phyloP scores from a whole-genome alignment of 1,140 invertebrate species.

The Lucilia cuprina region DNA sequence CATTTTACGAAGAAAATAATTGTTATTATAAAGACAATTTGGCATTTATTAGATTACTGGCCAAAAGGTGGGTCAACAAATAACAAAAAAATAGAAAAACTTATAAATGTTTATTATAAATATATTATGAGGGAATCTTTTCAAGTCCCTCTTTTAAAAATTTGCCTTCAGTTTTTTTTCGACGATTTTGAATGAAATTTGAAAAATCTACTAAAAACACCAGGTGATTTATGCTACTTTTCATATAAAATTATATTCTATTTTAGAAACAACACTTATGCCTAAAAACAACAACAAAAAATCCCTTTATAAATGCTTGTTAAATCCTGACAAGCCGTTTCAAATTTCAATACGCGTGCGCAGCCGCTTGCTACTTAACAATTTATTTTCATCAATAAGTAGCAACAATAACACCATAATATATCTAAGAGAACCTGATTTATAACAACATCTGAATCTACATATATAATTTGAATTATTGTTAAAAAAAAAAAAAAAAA shows the following conservation, averaged over 20 bases:
- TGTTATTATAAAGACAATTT: neutral
- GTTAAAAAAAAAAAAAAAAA: neutral
- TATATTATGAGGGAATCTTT: no score
- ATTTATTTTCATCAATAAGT: neutral
- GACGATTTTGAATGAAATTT: no score
- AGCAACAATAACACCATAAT: neutral
- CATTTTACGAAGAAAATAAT: neutral
- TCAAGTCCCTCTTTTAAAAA: no score
- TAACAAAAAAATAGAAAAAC: neutral
- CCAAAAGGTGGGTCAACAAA: neutral
- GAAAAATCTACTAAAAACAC: no score
- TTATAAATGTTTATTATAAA: no score
- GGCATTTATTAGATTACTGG: neutral
- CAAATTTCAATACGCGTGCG: constrained; percentile 30
- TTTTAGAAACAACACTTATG: neutral
- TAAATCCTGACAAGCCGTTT: constrained; percentile 26
- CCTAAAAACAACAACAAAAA: neutral
- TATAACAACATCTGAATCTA: constrained; percentile 25
- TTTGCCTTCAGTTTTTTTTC: no score
- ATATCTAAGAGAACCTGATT: constrained; percentile 35
- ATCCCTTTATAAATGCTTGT: neutral
- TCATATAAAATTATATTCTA: neutral
- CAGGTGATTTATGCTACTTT: neutral
- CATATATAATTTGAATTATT: constrained; percentile 24
- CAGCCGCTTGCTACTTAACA: neutral